A percentile compares a stretch with the other conserved stretches of the same genome.
These are phyloP conservation scores for Acanthopagrus latus DNA, from an alignment of 2,797 vertebrate species.

Conservation along the genomic window DNA sequence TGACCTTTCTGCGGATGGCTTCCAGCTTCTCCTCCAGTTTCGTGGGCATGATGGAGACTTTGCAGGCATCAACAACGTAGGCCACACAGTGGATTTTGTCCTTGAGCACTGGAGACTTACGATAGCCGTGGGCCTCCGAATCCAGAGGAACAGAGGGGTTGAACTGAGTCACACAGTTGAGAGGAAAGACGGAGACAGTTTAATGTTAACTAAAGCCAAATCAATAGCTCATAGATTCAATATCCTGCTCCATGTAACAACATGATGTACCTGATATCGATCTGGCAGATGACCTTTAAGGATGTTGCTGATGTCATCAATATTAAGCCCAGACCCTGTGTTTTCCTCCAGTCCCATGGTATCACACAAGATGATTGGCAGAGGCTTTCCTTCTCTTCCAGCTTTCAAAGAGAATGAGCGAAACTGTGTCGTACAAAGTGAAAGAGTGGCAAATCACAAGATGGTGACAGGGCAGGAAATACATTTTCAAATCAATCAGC, in stretches of 20 bases:
- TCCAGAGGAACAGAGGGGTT: conserved; percentile 64
- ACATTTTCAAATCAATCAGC: not conserved
- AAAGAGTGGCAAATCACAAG: not conserved
- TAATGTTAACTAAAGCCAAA: not conserved
- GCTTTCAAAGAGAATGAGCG: conserved; percentile 72
- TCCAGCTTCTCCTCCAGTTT: conserved; percentile 69
- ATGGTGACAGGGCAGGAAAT: not conserved
- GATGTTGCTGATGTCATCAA: conserved; percentile 74
- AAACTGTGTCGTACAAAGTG: conserved; percentile 60
- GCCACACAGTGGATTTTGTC: conserved; percentile 70
- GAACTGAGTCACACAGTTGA: conserved; percentile 56
- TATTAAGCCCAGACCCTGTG: conserved; percentile 66
- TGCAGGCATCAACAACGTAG: conserved; percentile 71
- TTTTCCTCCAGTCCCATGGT: conserved; percentile 82
- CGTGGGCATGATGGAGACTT: conserved; percentile 64
- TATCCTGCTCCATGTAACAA: not conserved
- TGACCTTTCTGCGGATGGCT: conserved; percentile 65
- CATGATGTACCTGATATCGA: conserved; percentile 68
- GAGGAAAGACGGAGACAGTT: not conserved
- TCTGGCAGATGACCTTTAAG: conserved; percentile 76
- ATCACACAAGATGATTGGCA: conserved; percentile 79
- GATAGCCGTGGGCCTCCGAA: conserved; percentile 11
- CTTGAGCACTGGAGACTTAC: conserved; percentile 14
- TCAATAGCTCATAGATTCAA: not conserved
- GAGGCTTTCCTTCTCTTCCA: conserved; percentile 60